Evolutionary conservation across 2,113 vertebrate genomes (phyloP).

Genomic region (Origma solitaria): DNA sequence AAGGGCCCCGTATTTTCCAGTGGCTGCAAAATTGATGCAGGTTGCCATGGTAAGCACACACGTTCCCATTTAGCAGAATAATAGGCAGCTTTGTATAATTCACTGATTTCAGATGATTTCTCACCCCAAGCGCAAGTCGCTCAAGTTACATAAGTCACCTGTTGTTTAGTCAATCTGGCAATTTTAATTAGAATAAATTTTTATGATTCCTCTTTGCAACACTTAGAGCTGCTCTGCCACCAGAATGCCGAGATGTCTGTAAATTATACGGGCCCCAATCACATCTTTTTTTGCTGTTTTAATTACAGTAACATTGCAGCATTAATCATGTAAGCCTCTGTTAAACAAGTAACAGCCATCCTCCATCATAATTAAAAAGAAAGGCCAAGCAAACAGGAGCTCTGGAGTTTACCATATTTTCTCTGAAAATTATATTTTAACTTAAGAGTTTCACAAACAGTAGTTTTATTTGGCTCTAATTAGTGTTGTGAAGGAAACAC

Average conservation of each 20-base stretch:
- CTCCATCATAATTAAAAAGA: slow-evolving; percentile 62
- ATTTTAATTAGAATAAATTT: slow-evolving; percentile 69
- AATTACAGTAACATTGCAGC: slow-evolving; percentile 57
- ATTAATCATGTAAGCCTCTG: slow-evolving; percentile 61
- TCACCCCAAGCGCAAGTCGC: slow-evolving; percentile 23
- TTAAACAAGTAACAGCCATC: slow-evolving; percentile 56
- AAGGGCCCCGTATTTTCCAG: slow-evolving; percentile 46
- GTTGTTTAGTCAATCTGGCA: slow-evolving; percentile 63
- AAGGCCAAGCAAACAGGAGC: slow-evolving; percentile 48
- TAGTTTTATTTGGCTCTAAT: slow-evolving; percentile 67
- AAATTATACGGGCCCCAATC: slow-evolving; percentile 53
- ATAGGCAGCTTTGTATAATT: slow-evolving; percentile 64
- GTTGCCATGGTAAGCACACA: slow-evolving; percentile 59
- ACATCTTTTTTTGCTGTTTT: slow-evolving; percentile 55
- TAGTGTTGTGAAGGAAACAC: slow-evolving; percentile 58
- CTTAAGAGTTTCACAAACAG: slow-evolving; percentile 41
- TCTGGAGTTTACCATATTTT: slow-evolving; percentile 46
- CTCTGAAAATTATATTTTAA: slow-evolving; percentile 63
- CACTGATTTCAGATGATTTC: slow-evolving; percentile 60
- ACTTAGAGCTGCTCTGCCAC: slow-evolving; percentile 21
- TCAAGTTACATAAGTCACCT: slow-evolving; percentile 54
- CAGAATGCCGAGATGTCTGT: slow-evolving; percentile 34
- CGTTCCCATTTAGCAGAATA: slow-evolving; percentile 62
- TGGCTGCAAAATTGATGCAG: slow-evolving; percentile 40
- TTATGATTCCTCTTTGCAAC: slow-evolving; percentile 42